Percentiles rank a stretch among this genome's conserved stretches.
These are phyloP conservation scores for Teleopsis dalmanni DNA, from an alignment of 1,140 invertebrate genomes.

Conservation along the genomic window DNA sequence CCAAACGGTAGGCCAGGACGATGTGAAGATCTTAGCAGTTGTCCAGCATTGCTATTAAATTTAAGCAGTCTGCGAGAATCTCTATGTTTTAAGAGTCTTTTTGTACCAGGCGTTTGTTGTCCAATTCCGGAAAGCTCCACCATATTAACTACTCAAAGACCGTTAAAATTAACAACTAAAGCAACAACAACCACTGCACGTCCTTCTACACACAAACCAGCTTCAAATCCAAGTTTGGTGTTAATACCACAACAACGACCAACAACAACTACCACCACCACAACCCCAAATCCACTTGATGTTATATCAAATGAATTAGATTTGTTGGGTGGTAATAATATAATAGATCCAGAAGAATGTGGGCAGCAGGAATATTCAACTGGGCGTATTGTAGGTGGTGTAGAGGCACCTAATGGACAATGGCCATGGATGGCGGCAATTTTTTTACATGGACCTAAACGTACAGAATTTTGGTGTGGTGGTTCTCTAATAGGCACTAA, in stretches of 20 bases:
- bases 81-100: constrained; percentile 84
- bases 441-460: constrained; percentile 73
- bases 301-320: constrained; percentile 22
- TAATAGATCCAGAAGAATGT: constrained; percentile 57
- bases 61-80: constrained; percentile 74
- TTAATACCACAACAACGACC: constrained; percentile 43
- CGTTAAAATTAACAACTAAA: constrained; percentile 46
- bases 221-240: constrained; percentile 24
- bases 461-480: constrained; percentile 91
- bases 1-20: constrained; percentile 69
- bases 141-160: constrained; percentile 34
- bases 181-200: constrained; percentile 16
- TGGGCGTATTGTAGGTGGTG: constrained; percentile 81
- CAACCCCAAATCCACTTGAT: constrained; percentile 37
- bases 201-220: constrained; percentile 18
- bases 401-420: constrained; percentile 68
- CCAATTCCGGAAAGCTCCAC: constrained; percentile 49
- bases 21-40: constrained; percentile 81
- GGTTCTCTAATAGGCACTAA: constrained; percentile 73
- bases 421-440: constrained; percentile 95
- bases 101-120: constrained; percentile 87
- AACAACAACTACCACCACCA: constrained; percentile 36
- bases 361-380: constrained; percentile 73
- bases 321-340: constrained; percentile 41
- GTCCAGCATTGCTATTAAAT: constrained; percentile 78